phyloP scores from a whole-genome alignment of 2,113 vertebrate genomes.

The Ahaetulla prasina region DNA sequence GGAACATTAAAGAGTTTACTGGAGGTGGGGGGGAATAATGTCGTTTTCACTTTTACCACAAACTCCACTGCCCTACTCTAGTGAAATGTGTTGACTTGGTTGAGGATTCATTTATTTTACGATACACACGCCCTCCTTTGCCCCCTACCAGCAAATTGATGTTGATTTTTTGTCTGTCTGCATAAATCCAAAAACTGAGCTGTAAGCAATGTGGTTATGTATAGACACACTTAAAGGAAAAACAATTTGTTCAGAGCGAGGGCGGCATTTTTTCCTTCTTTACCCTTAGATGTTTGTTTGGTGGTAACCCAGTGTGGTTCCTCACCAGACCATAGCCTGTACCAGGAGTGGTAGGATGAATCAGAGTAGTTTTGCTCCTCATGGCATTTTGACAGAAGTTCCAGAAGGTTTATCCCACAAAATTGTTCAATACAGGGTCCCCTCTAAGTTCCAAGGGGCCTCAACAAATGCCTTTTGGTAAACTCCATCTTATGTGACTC shows the following conservation, averaged over 20 bases:
- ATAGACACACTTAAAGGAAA: not conserved
- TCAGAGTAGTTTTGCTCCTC: not conserved
- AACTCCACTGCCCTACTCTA: not conserved
- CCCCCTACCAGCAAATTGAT: not conserved
- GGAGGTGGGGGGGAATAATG: not conserved
- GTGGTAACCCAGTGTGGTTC: not conserved
- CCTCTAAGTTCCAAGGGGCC: not conserved
- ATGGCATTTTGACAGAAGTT: not conserved
- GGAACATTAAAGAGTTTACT: not conserved
- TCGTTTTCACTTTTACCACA: not conserved
- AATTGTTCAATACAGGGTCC: not conserved
- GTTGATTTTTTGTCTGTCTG: slow-evolving; percentile 7
- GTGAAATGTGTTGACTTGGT: not conserved
- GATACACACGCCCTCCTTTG: not conserved
- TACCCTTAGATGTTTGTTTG: not conserved
- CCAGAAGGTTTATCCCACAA: not conserved
- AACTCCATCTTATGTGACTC: not conserved
- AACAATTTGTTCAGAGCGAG: not conserved
- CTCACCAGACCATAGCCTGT: not conserved
- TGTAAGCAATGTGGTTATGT: not conserved
- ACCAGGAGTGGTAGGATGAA: not conserved
- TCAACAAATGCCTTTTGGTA: not conserved
- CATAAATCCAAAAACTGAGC: not conserved
- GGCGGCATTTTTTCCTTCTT: not conserved
- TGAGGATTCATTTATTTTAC: not conserved